Conservation (phyloP, 2,797 vertebrate genomes). For the Enteromius thamalakanensis region DNA sequence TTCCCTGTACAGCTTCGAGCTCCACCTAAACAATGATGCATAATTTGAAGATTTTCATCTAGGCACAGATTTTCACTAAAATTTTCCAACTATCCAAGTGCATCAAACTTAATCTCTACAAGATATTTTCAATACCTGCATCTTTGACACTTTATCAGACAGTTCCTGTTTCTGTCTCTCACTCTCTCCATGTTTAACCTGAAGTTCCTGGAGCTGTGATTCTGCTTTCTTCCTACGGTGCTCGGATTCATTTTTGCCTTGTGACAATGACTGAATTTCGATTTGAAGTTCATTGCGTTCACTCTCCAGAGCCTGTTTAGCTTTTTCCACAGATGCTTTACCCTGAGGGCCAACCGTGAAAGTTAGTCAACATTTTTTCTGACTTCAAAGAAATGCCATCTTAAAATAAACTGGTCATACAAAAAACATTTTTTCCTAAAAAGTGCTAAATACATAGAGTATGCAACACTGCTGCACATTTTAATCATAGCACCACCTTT, state of each 20-base stretch:
- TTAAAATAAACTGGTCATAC: background rate
- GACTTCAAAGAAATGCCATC: too few relatives aligned
- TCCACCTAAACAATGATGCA: constrained; percentile 78
- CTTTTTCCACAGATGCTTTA: constrained; percentile 91
- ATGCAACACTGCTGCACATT: background rate
- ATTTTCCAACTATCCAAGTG: background rate
- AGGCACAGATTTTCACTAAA: background rate
- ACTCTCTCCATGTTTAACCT: constrained; percentile 85
- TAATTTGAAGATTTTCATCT: background rate
- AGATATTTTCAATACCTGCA: constrained; percentile 81
- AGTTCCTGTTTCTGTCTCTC: constrained; percentile 85
- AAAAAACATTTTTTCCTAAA: background rate
- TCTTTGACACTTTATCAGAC: constrained; percentile 82
- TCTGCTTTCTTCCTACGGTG: constrained; percentile 95
- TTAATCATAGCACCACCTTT: background rate
- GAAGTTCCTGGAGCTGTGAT: constrained; percentile 89
- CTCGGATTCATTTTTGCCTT: constrained; percentile 90
- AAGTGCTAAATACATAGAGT: background rate
- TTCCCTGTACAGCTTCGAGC: constrained; percentile 83
- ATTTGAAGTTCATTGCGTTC: constrained; percentile 90
- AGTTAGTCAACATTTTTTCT: background rate
- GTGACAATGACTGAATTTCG: constrained; percentile 87
- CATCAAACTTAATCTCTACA: background rate
- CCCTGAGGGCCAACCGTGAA: constrained; percentile 72
- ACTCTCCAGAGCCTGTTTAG: constrained; percentile 90